These are phyloP conservation scores for Rhyacophila brunnea DNA, from an alignment of 1,140 invertebrate genomes.

Conservation along the genomic window DNA sequence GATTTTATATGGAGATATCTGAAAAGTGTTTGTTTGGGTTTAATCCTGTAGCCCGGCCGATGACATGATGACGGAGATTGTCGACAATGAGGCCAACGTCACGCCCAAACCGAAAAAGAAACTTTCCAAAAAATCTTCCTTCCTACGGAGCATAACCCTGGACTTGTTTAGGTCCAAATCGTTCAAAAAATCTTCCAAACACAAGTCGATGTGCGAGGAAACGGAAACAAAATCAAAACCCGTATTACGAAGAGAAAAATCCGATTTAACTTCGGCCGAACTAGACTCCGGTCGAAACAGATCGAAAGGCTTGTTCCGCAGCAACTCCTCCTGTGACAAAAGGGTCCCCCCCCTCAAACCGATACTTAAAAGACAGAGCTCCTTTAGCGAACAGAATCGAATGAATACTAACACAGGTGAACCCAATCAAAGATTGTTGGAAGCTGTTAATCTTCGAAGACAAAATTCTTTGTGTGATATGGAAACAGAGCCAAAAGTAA, in stretches of 20 bases:
- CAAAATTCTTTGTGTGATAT: conserved; percentile 55
- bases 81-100: conserved; percentile 50
- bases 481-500: conserved; percentile 55
- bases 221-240: conserved; percentile 41
- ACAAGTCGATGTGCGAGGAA: conserved; percentile 51
- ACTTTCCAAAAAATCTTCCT: conserved; percentile 55
- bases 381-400: conserved; percentile 47
- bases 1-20: not conserved
- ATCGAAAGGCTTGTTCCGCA: conserved; percentile 51
- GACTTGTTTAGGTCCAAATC: conserved; percentile 55
- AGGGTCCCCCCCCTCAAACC: conserved; percentile 44
- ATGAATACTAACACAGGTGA: not conserved
- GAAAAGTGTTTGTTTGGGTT: conserved; percentile 22
- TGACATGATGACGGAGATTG: conserved; percentile 48
- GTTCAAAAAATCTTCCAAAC: conserved; percentile 47
- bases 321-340: conserved; percentile 53
- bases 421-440: not conserved
- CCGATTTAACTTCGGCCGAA: conserved; percentile 46
- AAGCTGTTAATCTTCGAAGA: conserved; percentile 39
- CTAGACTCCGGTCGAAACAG: conserved; percentile 42
- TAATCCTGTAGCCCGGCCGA: conserved; percentile 49
- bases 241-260: conserved; percentile 50
- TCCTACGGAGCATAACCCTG: conserved; percentile 54
- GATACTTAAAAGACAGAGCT: conserved; percentile 52
- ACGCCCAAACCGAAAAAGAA: conserved; percentile 57